Percentiles rank a stretch among this genome's conserved stretches.
These are phyloP conservation scores for Macroramphosus scolopax DNA, from an alignment of 2,797 vertebrate species.

Conservation along the genomic window DNA sequence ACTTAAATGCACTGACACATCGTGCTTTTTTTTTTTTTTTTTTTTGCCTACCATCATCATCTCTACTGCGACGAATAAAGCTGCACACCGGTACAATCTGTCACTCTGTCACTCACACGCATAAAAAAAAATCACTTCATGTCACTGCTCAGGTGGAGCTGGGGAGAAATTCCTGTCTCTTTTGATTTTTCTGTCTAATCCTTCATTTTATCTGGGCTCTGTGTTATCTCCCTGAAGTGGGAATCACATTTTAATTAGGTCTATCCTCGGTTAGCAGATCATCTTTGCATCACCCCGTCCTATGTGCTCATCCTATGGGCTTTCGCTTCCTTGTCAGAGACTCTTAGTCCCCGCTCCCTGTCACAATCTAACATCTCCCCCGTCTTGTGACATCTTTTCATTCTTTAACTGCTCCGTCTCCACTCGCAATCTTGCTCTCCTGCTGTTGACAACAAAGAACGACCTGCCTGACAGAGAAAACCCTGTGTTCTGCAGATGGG, in stretches of 20 bases:
- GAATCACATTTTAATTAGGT: conserved; percentile 81
- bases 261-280: conserved; percentile 69
- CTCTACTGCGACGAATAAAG: conserved; percentile 66
- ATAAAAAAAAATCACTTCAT: conserved; percentile 54
- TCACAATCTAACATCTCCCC: conserved; percentile 64
- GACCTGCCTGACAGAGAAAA: conserved; percentile 51
- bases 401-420: conserved; percentile 64
- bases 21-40: conserved; percentile 55
- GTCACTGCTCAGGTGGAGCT: conserved; percentile 65
- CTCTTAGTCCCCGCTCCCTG: conserved; percentile 55
- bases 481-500: conserved; percentile 54
- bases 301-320: conserved; percentile 61
- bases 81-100: conserved; percentile 65
- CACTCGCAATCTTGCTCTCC: conserved; percentile 62
- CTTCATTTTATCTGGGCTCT: conserved; percentile 69
- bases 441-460: conserved; percentile 66
- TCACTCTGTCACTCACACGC: conserved; percentile 72
- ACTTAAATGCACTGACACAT: conserved; percentile 75
- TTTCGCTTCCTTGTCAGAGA: conserved; percentile 61
- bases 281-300: conserved; percentile 54
- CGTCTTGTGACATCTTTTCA: conserved; percentile 69
- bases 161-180: conserved; percentile 61
- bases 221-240: conserved; percentile 73
- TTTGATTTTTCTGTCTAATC: conserved; percentile 68
- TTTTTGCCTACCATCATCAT: conserved; percentile 75